Evolutionary conservation across 2,797 vertebrate genomes (phyloP).

Genomic region (Nyctibius grandis): DNA sequence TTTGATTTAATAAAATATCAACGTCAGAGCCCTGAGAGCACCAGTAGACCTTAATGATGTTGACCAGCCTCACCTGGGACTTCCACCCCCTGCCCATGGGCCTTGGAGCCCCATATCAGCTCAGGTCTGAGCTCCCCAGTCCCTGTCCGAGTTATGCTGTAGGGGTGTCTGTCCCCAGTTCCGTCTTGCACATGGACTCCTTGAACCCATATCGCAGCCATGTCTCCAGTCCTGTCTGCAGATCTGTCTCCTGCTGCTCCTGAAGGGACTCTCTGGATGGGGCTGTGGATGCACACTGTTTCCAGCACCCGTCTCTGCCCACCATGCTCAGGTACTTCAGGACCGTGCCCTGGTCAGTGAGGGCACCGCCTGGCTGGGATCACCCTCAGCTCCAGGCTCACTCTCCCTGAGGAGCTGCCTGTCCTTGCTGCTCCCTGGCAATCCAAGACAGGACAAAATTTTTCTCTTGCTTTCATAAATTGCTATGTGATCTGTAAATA

Average conservation of each 20-base stretch:
- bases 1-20: neutral
- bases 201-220: rapidly evolving
- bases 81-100: neutral
- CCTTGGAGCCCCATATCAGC: neutral
- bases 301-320: rapidly evolving
- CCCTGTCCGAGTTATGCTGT: rapidly evolving
- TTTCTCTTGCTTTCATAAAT: neutral
- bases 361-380: neutral
- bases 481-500: neutral
- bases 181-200: rapidly evolving
- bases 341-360: neutral
- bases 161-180: neutral
- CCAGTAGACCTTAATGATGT: too few relatives aligned
- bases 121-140: neutral
- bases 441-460: neutral
- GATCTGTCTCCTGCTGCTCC: neutral
- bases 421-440: neutral
- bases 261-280: neutral
- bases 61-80: neutral
- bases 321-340: neutral
- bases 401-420: neutral
- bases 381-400: neutral
- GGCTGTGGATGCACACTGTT: neutral
- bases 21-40: neutral
- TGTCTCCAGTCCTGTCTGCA: neutral